phyloP scores from a whole-genome alignment of 2,113 vertebrate species.

The Tringa solitaria region DNA sequence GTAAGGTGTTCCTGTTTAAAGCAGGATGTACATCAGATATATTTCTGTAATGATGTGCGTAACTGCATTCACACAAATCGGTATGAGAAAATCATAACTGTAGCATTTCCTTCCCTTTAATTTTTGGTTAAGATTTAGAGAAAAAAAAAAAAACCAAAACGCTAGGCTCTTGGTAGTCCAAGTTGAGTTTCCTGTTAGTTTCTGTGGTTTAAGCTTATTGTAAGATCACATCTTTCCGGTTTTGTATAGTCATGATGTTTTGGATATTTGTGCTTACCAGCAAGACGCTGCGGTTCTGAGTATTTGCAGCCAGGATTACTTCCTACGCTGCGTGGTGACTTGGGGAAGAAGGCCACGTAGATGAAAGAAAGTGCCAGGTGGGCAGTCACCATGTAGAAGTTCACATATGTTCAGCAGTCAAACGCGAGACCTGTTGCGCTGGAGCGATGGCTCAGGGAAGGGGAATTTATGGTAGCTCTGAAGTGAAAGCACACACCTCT shows the following conservation, averaged over 20 bases:
- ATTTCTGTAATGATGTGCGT: not conserved
- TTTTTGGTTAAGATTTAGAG: not conserved
- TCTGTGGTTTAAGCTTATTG: conserved; percentile 10
- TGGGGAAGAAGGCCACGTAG: not conserved
- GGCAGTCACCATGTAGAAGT: not conserved
- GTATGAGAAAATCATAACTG: not conserved
- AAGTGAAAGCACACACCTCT: not conserved
- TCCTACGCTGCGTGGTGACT: not conserved
- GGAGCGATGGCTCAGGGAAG: not conserved
- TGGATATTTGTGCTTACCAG: not conserved
- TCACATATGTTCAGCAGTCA: not conserved
- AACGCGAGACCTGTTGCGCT: not conserved
- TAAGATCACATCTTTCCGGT: not conserved
- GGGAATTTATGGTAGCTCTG: not conserved
- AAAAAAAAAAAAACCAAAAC: not conserved
- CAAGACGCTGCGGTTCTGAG: not conserved
- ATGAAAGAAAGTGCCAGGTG: not conserved
- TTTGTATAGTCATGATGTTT: not conserved
- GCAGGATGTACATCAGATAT: not conserved
- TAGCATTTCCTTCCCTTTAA: not conserved
- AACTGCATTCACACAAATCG: not conserved
- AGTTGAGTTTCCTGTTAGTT: conserved; percentile 33
- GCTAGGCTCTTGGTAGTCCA: not conserved
- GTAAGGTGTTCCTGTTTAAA: not conserved
- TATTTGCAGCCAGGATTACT: not conserved